phyloP scores from a whole-genome alignment of 2,888 invertebrate species.

The Oeneis ivallda region DNA sequence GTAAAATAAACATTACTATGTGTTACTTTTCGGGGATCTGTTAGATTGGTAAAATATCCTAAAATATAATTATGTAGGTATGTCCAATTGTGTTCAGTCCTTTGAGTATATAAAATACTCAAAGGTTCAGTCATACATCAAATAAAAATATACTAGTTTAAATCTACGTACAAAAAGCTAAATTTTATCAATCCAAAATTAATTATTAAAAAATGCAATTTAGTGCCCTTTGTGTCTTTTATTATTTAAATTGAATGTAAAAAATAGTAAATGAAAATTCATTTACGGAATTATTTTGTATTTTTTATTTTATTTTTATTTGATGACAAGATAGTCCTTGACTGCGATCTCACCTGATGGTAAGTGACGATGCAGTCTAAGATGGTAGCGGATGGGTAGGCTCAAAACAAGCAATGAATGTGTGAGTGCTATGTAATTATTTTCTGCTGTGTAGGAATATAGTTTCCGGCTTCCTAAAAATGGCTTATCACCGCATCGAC shows the following conservation, averaged over 20 bases:
- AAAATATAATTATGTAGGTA: neutral
- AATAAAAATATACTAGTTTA: neutral
- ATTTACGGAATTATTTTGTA: neutral
- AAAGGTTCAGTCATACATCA: neutral
- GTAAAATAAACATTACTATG: neutral
- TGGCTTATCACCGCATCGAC: too few species aligned
- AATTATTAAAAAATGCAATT: constrained; percentile 3
- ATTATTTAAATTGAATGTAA: neutral
- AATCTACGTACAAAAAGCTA: neutral
- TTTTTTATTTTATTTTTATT: too few species aligned
- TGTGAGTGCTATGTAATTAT: too few species aligned
- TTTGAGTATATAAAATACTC: too few species aligned
- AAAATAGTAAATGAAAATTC: neutral
- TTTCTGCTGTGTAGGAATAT: too few species aligned
- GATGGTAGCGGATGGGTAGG: too few species aligned
- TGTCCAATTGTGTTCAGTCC: neutral
- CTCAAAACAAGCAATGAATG: too few species aligned
- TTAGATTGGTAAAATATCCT: neutral
- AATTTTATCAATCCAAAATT: constrained; percentile 5
- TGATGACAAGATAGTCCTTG: too few species aligned
- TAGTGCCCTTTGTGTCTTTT: constrained; percentile 11
- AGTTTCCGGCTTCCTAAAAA: too few species aligned
- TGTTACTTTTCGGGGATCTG: too few species aligned
- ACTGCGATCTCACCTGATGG: too few species aligned
- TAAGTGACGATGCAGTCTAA: too few species aligned